Evolutionary conservation across 2,888 invertebrate genomes (phyloP).

Genomic region (Orthosia cruda): DNA sequence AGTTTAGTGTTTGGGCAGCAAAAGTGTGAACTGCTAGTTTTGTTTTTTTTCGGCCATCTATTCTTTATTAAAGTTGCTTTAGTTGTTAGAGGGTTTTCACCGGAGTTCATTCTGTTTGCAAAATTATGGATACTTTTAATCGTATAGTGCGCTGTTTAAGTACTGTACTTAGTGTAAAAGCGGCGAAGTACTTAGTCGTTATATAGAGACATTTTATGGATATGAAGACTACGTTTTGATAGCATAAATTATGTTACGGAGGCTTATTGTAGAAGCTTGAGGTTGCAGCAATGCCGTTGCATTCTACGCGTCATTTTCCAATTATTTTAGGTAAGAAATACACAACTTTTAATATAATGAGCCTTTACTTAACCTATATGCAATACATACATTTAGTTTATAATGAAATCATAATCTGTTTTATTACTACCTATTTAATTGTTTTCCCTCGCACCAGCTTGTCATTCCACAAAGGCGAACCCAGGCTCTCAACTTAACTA

Average conservation of each 20-base stretch:
- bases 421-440: no score
- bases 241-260: slow-evolving; percentile 14
- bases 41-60: slow-evolving; percentile 9
- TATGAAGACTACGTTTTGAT: slow-evolving; percentile 20
- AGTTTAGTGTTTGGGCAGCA: not conserved
- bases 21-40: not conserved
- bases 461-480: no score
- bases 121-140: slow-evolving; percentile 62
- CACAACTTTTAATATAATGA: no score
- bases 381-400: no score
- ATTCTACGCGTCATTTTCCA: not conserved
- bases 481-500: no score
- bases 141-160: slow-evolving; percentile 47
- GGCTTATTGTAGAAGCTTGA: not conserved
- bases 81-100: slow-evolving; percentile 45
- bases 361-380: no score
- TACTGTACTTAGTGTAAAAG: slow-evolving; percentile 60
- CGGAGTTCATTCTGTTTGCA: slow-evolving; percentile 42
- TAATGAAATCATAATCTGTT: no score
- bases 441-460: no score
- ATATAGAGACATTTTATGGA: slow-evolving; percentile 39
- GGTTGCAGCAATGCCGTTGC: no score
- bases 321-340: not conserved
- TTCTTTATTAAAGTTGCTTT: slow-evolving; percentile 40
- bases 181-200: slow-evolving; percentile 36